phyloP scores from a whole-genome alignment of 2,113 vertebrate genomes.

The Petroica traversi region DNA sequence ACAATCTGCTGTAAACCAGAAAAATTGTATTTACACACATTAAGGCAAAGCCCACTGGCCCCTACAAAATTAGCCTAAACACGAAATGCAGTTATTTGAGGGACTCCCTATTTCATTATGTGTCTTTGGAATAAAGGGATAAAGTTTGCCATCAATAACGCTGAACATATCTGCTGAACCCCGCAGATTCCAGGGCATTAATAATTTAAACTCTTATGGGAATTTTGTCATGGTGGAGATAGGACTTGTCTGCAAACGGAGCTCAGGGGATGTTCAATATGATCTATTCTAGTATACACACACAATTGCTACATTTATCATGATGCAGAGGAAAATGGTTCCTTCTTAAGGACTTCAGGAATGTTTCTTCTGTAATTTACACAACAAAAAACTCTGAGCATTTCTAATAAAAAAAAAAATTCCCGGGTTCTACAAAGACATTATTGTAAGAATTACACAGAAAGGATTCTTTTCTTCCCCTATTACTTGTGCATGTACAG shows the following conservation, averaged over 20 bases:
- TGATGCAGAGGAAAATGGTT: slow-evolving; percentile 32
- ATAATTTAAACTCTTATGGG: slow-evolving; percentile 91
- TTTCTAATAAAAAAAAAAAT: slow-evolving; percentile 37
- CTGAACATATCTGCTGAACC: slow-evolving; percentile 85
- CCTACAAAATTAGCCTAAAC: slow-evolving; percentile 82
- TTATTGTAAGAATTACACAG: neutral
- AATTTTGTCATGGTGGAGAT: slow-evolving; percentile 82
- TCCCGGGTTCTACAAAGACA: neutral
- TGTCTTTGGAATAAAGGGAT: slow-evolving; percentile 81
- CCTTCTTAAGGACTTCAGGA: slow-evolving; percentile 49
- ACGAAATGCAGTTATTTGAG: slow-evolving; percentile 74
- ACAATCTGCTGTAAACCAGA: slow-evolving; percentile 47
- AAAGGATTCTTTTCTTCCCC: slow-evolving; percentile 8
- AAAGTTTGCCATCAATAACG: slow-evolving; percentile 85
- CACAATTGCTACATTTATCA: slow-evolving; percentile 66
- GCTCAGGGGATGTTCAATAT: slow-evolving; percentile 80
- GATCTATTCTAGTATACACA: slow-evolving; percentile 73
- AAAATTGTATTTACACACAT: slow-evolving; percentile 71
- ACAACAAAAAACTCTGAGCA: slow-evolving; percentile 34
- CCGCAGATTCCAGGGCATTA: slow-evolving; percentile 85
- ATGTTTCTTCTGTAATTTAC: slow-evolving; percentile 29
- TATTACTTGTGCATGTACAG: neutral
- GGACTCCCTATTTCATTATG: slow-evolving; percentile 84
- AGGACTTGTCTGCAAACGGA: slow-evolving; percentile 80
- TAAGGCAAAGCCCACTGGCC: slow-evolving; percentile 70